These are phyloP conservation scores for Harlomillsia oculata DNA, from an alignment of 1,140 invertebrate species.

Conservation along the genomic window DNA sequence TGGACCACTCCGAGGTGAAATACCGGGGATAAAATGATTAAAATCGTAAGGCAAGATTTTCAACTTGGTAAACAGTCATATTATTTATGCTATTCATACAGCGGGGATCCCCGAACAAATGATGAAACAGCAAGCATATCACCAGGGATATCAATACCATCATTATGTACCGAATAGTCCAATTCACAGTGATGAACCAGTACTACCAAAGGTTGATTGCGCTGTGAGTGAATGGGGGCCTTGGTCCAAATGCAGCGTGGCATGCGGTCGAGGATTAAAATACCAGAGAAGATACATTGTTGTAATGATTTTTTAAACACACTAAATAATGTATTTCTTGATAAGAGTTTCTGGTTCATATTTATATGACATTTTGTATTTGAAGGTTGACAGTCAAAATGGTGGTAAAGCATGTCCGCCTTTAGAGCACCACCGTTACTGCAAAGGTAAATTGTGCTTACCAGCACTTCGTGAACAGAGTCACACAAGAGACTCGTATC, in stretches of 20 bases:
- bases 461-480: too few relatives aligned
- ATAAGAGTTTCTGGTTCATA: too few relatives aligned
- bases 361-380: too few relatives aligned
- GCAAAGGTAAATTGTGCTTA: slow-evolving; percentile 21
- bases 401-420: slow-evolving; percentile 20
- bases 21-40: neutral
- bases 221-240: slow-evolving; percentile 57
- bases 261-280: slow-evolving; percentile 60
- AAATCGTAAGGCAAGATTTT: neutral
- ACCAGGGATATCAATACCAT: neutral
- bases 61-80: neutral
- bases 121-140: neutral
- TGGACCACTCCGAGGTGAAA: slow-evolving; percentile 29
- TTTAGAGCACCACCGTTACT: slow-evolving; percentile 17
- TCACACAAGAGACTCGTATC: too few relatives aligned
- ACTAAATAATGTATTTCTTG: neutral
- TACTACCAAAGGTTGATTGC: slow-evolving; percentile 51
- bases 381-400: slow-evolving; percentile 14
- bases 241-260: slow-evolving; percentile 67
- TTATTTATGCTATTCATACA: neutral
- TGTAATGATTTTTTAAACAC: neutral
- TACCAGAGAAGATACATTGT: slow-evolving; percentile 27
- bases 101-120: neutral
- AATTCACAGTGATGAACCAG: neutral
- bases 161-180: neutral